These are phyloP conservation scores for Drosophila fulvimacula DNA, from an alignment of 2,888 invertebrate species.

Conservation along the genomic window DNA sequence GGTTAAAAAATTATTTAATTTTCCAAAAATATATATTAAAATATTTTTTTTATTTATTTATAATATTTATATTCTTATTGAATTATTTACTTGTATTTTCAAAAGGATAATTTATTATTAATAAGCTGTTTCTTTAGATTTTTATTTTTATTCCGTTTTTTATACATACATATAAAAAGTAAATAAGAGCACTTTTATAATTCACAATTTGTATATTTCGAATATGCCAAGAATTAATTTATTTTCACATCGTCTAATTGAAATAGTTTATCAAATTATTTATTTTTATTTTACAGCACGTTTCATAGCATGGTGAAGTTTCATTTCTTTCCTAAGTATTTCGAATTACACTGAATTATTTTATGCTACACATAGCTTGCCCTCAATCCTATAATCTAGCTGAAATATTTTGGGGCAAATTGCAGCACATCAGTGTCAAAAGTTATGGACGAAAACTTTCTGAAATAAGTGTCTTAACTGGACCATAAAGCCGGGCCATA, in stretches of 20 bases:
- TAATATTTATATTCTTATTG: no score
- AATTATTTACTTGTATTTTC: no score
- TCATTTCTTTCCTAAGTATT: neutral
- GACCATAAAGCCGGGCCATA: constrained; percentile 41
- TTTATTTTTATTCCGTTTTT: no score
- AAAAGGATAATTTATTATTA: no score
- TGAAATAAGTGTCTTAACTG: constrained; percentile 42
- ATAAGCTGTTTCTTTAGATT: no score
- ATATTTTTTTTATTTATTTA: no score
- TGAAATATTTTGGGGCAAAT: constrained; percentile 19
- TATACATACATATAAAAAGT: no score
- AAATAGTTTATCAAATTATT: neutral
- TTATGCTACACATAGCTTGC: constrained; percentile 3
- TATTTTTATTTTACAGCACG: neutral
- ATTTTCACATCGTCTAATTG: neutral
- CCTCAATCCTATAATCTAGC: constrained; percentile 11
- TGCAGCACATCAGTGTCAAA: constrained; percentile 22
- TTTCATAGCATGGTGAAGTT: neutral
- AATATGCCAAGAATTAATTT: no score
- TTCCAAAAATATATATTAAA: no score
- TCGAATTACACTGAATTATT: constrained; percentile 13
- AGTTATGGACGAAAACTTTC: constrained; percentile 43
- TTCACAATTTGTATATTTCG: no score
- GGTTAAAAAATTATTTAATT: no score
- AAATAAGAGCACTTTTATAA: no score